These are phyloP conservation scores for Grus americana DNA, from an alignment of 2,113 vertebrate genomes.

Conservation along the genomic window DNA sequence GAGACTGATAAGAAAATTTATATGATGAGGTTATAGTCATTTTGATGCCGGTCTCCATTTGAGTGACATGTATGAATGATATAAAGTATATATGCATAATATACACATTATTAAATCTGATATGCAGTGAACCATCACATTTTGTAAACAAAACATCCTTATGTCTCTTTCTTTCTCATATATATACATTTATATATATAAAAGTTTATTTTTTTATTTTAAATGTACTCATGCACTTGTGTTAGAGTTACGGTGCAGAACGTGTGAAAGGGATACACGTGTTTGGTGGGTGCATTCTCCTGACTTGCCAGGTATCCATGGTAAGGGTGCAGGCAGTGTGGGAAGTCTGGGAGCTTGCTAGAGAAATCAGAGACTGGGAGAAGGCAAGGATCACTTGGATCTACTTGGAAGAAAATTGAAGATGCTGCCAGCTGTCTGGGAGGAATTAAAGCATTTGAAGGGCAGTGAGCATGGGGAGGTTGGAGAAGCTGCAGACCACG, in stretches of 20 bases:
- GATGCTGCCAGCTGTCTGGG: neutral
- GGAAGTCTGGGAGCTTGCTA: neutral
- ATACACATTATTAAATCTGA: neutral
- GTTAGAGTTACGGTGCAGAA: neutral
- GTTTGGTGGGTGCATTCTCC: neutral
- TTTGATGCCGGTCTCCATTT: neutral
- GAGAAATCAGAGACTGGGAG: neutral
- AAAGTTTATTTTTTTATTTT: neutral
- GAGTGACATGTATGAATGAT: neutral
- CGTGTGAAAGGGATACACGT: neutral
- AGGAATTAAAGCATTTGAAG: neutral
- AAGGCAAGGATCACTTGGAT: neutral
- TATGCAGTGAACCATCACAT: neutral
- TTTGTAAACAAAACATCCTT: neutral
- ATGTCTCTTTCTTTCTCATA: neutral
- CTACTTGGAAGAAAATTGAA: neutral
- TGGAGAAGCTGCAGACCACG: neutral
- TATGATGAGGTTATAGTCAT: neutral
- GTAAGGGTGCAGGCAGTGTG: neutral
- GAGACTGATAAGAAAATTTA: neutral
- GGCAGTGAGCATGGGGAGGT: neutral
- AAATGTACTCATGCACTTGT: neutral
- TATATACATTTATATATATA: neutral
- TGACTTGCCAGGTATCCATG: neutral
- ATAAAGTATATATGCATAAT: neutral